Conservation (phyloP, 2,113 vertebrate genomes). For the Odocoileus hemionus region DNA sequence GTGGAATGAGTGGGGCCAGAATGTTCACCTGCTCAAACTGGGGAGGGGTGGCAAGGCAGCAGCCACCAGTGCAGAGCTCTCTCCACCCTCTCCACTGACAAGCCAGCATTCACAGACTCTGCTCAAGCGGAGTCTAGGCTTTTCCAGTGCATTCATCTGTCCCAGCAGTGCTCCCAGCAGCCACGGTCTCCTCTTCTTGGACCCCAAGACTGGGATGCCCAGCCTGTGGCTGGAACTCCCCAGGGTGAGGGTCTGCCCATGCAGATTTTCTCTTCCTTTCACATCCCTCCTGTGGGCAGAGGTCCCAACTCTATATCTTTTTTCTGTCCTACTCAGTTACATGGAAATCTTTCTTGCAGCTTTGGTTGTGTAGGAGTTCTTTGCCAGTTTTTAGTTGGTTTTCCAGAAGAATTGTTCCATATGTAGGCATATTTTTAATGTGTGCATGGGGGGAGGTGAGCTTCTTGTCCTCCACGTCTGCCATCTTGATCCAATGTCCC, state of each 20-base stretch:
- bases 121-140: background rate
- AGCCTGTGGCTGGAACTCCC: background rate
- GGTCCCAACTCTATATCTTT: background rate
- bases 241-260: background rate
- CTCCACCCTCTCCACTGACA: background rate
- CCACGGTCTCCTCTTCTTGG: background rate
- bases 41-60: background rate
- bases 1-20: background rate
- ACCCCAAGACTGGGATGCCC: background rate
- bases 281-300: background rate
- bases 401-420: background rate
- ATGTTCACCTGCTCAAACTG: background rate
- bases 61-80: background rate
- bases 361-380: background rate
- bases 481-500: background rate
- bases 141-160: background rate
- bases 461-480: background rate
- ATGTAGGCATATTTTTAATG: background rate
- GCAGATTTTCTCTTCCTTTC: background rate
- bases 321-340: background rate
- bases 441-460: background rate
- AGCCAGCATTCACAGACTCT: background rate
- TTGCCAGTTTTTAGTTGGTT: background rate
- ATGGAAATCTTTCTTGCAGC: background rate
- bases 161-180: background rate